These are phyloP conservation scores for Siderastrea radians DNA, from an alignment of 92 coral and sea anemone species.

Conservation along the genomic window DNA sequence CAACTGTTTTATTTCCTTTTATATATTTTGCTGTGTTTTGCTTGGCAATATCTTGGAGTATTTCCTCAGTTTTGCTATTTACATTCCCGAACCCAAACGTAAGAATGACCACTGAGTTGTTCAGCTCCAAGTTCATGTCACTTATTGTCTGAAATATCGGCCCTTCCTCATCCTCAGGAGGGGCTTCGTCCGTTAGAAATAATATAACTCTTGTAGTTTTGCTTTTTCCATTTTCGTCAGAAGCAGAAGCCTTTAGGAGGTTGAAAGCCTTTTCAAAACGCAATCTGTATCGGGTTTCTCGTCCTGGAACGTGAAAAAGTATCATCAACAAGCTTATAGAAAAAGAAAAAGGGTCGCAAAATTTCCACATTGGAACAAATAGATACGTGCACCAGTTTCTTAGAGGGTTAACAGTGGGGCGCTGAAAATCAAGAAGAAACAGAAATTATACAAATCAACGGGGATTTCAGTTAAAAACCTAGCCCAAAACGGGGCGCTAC, in stretches of 20 bases:
- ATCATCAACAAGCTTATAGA: not conserved
- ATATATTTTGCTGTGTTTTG: constrained; percentile 29
- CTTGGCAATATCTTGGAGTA: constrained; percentile 32
- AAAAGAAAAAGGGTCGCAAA: too few relatives aligned
- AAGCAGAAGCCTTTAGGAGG: constrained; percentile 9
- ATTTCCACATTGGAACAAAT: too few relatives aligned
- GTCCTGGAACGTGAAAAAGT: constrained; percentile 11
- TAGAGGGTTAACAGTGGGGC: too few relatives aligned
- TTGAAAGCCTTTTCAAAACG: constrained; percentile 55
- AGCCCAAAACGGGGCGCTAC: too few relatives aligned
- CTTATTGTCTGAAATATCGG: constrained; percentile 29
- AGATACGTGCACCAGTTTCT: too few relatives aligned
- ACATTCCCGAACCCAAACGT: constrained; percentile 68
- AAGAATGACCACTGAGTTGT: constrained; percentile 58
- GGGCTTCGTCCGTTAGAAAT: constrained; percentile 76
- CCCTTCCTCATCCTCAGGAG: constrained; percentile 10
- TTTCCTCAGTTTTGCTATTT: constrained; percentile 6
- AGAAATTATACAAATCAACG: too few relatives aligned
- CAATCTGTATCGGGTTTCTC: not conserved
- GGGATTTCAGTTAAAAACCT: too few relatives aligned
- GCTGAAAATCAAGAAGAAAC: too few relatives aligned
- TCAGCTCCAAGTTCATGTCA: constrained; percentile 43
- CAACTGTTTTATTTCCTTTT: constrained; percentile 12
- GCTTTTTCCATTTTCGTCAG: constrained; percentile 7
- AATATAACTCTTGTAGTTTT: constrained; percentile 52